phyloP scores from a whole-genome alignment of 2,113 vertebrate species.

The Camelus dromedarius region DNA sequence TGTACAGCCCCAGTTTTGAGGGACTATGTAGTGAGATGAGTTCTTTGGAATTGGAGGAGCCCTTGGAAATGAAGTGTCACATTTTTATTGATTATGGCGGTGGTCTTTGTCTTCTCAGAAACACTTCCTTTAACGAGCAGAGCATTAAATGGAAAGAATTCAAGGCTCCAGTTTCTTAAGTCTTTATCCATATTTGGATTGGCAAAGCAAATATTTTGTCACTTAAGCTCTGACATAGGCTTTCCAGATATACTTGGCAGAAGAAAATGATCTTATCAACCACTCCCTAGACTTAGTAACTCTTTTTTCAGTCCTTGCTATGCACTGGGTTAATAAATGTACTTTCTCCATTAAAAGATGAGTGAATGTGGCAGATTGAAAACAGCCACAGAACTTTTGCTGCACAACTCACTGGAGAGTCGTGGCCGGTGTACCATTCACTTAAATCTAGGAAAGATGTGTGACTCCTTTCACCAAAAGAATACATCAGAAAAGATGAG shows the following conservation, averaged over 20 bases:
- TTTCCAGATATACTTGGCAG: slow-evolving; percentile 57
- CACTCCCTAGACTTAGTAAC: not conserved
- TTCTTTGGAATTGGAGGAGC: not conserved
- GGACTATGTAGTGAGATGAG: not conserved
- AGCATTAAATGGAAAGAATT: slow-evolving; percentile 48
- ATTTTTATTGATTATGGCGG: slow-evolving; percentile 18
- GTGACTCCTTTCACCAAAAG: not conserved
- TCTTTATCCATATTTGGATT: slow-evolving; percentile 64
- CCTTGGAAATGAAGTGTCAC: slow-evolving; percentile 48
- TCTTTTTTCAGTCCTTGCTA: not conserved
- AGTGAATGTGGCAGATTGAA: not conserved
- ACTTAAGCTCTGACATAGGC: slow-evolving; percentile 17
- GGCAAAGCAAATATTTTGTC: slow-evolving; percentile 56
- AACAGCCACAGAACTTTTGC: not conserved
- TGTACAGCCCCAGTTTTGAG: not conserved
- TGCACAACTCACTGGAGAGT: not conserved
- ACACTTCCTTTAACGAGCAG: slow-evolving; percentile 61
- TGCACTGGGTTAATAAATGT: not conserved
- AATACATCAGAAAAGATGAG: not conserved
- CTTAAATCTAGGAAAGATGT: not conserved
- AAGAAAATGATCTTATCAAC: slow-evolving; percentile 52
- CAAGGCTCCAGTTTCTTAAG: not conserved
- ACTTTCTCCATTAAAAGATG: not conserved
- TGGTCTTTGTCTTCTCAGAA: slow-evolving; percentile 67
- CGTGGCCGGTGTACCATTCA: not conserved